These are phyloP conservation scores for Oophaga sylvatica DNA, from an alignment of 2,797 vertebrate species.

Conservation along the genomic window DNA sequence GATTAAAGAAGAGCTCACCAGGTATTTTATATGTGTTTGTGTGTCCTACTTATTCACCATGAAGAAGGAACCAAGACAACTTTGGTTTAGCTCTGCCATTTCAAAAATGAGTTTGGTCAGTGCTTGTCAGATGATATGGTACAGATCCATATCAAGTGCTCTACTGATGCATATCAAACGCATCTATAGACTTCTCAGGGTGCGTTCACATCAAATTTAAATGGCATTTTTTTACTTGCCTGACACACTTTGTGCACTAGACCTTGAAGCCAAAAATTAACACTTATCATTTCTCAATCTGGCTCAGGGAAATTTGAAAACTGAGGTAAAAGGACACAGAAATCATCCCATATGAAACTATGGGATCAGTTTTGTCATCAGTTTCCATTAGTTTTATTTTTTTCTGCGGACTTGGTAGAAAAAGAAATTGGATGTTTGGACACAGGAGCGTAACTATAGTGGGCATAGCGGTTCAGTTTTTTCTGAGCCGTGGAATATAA, in stretches of 20 bases:
- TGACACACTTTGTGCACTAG: not conserved
- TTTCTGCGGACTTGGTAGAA: not conserved
- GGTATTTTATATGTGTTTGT: slow-evolving; percentile 78
- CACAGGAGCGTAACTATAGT: not conserved
- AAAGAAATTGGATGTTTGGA: not conserved
- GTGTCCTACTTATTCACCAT: slow-evolving; percentile 57
- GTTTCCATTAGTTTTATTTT: not conserved
- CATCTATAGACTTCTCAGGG: not conserved
- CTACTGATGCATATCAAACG: not conserved
- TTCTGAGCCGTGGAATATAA: too few species aligned
- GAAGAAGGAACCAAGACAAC: slow-evolving; percentile 1
- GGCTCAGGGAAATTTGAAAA: not conserved
- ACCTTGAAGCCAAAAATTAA: not conserved
- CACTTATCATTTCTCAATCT: not conserved
- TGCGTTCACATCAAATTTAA: not conserved
- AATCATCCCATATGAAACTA: not conserved
- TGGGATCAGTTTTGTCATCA: not conserved
- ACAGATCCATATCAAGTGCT: not conserved
- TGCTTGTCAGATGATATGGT: not conserved
- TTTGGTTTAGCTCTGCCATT: not conserved
- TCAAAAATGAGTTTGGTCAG: not conserved
- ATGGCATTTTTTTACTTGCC: not conserved
- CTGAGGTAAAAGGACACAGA: not conserved
- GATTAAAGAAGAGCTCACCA: slow-evolving; percentile 98
- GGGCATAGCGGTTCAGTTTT: too few species aligned